These are phyloP conservation scores for Drosophila subobscura DNA, from an alignment of 1,140 invertebrate species.

Conservation along the genomic window DNA sequence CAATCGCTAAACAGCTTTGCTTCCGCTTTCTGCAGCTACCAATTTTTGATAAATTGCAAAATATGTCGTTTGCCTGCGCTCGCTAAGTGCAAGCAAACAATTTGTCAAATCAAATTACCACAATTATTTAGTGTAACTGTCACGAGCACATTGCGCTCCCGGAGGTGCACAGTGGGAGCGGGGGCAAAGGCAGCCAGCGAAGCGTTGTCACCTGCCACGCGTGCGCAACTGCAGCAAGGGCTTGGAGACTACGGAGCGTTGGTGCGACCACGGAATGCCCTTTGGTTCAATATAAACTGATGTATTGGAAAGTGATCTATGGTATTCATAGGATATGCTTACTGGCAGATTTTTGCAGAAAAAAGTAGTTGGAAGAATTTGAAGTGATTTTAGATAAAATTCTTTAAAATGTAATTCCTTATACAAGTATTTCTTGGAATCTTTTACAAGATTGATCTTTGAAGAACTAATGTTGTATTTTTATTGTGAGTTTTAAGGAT, in stretches of 20 bases:
- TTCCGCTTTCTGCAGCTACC: constrained; percentile 47
- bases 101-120: constrained; percentile 77
- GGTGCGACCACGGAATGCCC: neutral
- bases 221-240: constrained; percentile 26
- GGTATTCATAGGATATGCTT: too few relatives aligned
- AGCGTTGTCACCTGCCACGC: constrained; percentile 69
- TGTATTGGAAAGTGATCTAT: too few relatives aligned
- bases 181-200: constrained; percentile 32
- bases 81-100: constrained; percentile 70
- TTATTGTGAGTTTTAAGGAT: too few relatives aligned
- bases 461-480: too few relatives aligned
- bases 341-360: too few relatives aligned
- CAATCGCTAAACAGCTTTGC: constrained; percentile 28
- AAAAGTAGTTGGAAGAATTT: too few relatives aligned
- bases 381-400: too few relatives aligned
- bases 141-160: constrained; percentile 4
- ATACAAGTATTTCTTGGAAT: too few relatives aligned
- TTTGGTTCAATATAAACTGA: too few relatives aligned
- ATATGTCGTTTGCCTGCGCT: constrained; percentile 44
- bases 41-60: constrained; percentile 62
- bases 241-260: too few relatives aligned
- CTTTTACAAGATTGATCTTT: too few relatives aligned
- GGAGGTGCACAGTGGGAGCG: neutral
- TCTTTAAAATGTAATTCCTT: too few relatives aligned
- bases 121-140: constrained; percentile 68